phyloP scores from a whole-genome alignment of 2,888 invertebrate species.

The Schizotus pectinicornis region DNA sequence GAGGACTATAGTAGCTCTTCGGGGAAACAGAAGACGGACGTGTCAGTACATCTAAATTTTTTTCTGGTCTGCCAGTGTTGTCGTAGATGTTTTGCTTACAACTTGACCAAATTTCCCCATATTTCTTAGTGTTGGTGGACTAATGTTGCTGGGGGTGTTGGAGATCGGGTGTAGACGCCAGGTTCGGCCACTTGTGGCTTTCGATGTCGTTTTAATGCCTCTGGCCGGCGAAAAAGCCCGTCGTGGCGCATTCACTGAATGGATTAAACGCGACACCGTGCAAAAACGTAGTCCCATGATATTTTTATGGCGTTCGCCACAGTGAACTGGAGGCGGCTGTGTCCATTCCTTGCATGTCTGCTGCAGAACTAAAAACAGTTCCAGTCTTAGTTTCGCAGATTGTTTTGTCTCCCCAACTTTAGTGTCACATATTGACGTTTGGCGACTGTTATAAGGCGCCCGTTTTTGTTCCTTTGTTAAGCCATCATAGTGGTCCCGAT shows the following conservation, averaged over 20 bases:
- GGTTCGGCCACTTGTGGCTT: no score
- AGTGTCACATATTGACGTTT: conserved; percentile 45
- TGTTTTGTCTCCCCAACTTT: conserved; percentile 43
- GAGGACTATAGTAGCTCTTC: no score
- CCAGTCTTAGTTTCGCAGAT: conserved; percentile 29
- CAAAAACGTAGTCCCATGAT: conserved; percentile 47
- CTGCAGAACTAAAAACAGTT: conserved; percentile 24
- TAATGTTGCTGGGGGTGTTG: no score
- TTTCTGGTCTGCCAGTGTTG: no score
- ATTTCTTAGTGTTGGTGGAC: no score
- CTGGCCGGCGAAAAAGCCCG: conserved; percentile 7
- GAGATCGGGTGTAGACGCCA: no score
- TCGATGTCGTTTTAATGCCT: no score
- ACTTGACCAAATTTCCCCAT: no score
- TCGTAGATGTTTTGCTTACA: no score
- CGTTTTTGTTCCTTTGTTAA: conserved; percentile 34
- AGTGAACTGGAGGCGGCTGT: conserved; percentile 53
- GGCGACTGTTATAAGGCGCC: conserved; percentile 34
- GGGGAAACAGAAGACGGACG: no score
- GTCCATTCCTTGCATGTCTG: conserved; percentile 48
- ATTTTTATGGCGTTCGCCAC: conserved; percentile 57
- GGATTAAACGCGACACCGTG: conserved; percentile 10
- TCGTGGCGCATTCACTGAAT: conserved; percentile 5
- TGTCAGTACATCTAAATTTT: no score
- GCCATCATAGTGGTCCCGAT: conserved; percentile 17